Evolutionary conservation across 2,797 vertebrate genomes (phyloP).

Genomic region (Pteropus rufus): DNA sequence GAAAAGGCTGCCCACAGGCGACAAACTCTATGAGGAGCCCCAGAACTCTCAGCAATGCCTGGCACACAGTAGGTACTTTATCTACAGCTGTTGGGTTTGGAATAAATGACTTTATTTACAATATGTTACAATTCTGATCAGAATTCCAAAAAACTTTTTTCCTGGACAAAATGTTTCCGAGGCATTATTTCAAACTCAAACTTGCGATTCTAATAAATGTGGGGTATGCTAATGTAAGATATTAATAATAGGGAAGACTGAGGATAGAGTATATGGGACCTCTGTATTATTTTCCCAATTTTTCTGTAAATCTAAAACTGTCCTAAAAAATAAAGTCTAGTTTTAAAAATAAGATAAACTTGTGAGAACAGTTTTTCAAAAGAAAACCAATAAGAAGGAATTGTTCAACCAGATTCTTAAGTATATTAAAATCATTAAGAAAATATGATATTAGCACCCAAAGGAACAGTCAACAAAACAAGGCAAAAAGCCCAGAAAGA

Average conservation of each 20-base stretch:
- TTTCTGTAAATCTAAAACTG: background rate
- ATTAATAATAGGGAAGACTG: background rate
- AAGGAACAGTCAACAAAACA: background rate
- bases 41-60: background rate
- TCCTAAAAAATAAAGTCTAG: background rate
- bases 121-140: background rate
- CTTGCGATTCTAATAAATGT: background rate
- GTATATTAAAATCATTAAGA: background rate
- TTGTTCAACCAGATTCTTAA: background rate
- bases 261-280: background rate
- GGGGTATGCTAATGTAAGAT: background rate
- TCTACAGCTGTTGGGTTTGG: too few relatives aligned
- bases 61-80: fast-evolving
- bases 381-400: background rate
- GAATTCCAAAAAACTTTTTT: background rate
- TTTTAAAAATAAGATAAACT: background rate
- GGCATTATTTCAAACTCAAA: background rate
- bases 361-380: background rate
- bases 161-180: background rate
- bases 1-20: background rate
- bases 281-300: background rate
- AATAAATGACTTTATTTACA: background rate
- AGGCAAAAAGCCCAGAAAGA: background rate
- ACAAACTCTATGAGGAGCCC: background rate
- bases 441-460: background rate